These are phyloP conservation scores for Schrankia costaestrigalis DNA, from an alignment of 2,888 invertebrate species.

Conservation along the genomic window DNA sequence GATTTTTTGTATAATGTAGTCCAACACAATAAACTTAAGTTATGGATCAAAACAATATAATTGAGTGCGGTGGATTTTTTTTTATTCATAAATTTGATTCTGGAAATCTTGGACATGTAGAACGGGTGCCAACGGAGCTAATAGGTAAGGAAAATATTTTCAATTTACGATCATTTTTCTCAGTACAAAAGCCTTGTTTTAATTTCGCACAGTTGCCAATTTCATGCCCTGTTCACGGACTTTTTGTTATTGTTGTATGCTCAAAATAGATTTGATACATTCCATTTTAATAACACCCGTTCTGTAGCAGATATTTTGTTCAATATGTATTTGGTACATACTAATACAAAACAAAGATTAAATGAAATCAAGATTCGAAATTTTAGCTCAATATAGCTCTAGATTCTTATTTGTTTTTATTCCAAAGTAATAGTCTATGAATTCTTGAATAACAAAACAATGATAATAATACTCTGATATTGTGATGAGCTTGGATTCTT, in stretches of 20 bases:
- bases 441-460: too few relatives aligned
- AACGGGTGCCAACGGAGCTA: slow-evolving; percentile 83
- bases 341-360: background rate
- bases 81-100: slow-evolving; percentile 95
- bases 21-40: slow-evolving; percentile 51
- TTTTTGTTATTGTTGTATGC: slow-evolving; percentile 18
- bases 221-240: slow-evolving; percentile 34
- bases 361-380: too few relatives aligned
- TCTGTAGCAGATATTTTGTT: background rate
- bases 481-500: too few relatives aligned
- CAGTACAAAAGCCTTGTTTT: slow-evolving; percentile 37
- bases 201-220: slow-evolving; percentile 36
- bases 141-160: slow-evolving; percentile 65
- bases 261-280: slow-evolving; percentile 25
- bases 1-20: slow-evolving; percentile 72
- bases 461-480: too few relatives aligned
- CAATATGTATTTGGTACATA: background rate
- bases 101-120: slow-evolving; percentile 92
- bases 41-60: slow-evolving; percentile 73
- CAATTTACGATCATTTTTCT: slow-evolving; percentile 17
- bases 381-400: too few relatives aligned
- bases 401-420: too few relatives aligned
- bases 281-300: slow-evolving; percentile 6
- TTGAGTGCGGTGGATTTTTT: slow-evolving; percentile 86
- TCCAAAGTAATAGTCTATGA: too few relatives aligned